Conservation (phyloP, 2,797 vertebrate genomes). For the Phrynocephalus vlangalii region DNA sequence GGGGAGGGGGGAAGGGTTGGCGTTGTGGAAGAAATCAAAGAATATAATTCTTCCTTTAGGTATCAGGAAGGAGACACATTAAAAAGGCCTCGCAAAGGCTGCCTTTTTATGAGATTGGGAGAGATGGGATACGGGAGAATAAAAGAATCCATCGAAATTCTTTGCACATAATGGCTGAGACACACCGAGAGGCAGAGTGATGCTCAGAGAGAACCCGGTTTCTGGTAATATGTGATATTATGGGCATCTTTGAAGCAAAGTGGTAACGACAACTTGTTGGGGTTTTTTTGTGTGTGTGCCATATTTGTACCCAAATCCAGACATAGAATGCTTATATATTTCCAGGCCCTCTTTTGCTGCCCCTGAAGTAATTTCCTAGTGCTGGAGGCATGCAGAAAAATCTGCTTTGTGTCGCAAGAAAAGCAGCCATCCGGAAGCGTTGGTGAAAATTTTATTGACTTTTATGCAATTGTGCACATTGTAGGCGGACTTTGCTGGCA, state of each 20-base stretch:
- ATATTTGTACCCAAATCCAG: background rate
- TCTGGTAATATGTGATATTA: background rate
- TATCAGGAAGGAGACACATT: constrained; percentile 23
- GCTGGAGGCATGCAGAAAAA: too few species aligned
- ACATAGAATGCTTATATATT: background rate
- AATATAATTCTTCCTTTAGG: constrained; percentile 51
- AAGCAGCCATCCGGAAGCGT: too few species aligned
- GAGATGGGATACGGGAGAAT: background rate
- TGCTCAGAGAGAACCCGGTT: background rate
- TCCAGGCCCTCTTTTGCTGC: background rate
- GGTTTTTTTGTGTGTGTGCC: too few species aligned
- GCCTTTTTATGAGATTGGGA: constrained; percentile 9
- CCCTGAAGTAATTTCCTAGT: background rate
- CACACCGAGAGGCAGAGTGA: background rate
- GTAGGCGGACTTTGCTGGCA: too few species aligned
- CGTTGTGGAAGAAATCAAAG: background rate
- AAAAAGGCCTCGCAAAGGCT: constrained; percentile 5
- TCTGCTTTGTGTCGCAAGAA: too few species aligned
- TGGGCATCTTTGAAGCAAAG: background rate
- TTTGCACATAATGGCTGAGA: background rate
- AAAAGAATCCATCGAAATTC: background rate
- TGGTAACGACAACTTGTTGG: background rate
- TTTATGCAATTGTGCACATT: too few species aligned
- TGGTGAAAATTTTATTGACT: too few species aligned
- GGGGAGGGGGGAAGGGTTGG: background rate